Base-by-base conservation (phyloP, 2,113 vertebrate species). In the Malurus cyaneus region DNA sequence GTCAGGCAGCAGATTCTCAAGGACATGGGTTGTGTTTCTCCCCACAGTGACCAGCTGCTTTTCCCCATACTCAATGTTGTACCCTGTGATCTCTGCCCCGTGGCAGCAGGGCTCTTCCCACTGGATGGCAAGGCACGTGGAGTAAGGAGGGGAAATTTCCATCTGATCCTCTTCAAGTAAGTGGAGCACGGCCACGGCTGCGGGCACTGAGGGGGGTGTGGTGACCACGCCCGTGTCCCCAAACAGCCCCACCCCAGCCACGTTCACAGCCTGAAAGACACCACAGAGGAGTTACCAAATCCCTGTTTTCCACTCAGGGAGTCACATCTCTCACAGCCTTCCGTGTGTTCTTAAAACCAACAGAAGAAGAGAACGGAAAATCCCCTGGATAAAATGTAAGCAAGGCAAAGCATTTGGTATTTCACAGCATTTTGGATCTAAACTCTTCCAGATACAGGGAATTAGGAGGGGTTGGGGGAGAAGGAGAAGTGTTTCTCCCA, bases 1-100 rank as follows among this genome's bases (percentile, higher is more conserved):
- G 81, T 98, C 98, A 52, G 98, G 98, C 67, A 98, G 97, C 65
- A 98, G 96, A 59, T 98, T 97, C 93, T 98, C 97, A 76, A 98
- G 95, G 74, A 98, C 62, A 41, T 96, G 97, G 89, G 96, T 97
- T 17, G 97, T 98, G 44, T 52, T 97, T 89, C 94, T 97, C 14
- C 91, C 96, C 10, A 98, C 93, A 71, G 96, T 95, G 21, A 98
- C 74, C 32, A 97, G 93, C 87, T 98, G 98, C 83, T 98, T 98
- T 9, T 98, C 98, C 76, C 98, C 98, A 74, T 98, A 98, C 47
- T 98, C 98, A 31, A 98, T 98, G n/a, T 98, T 98, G 93, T 98
- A 98, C 15, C 97, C 98, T 31, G 96, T 97, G 94, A 98, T 96
- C 74, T 98, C 98, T 67, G 98, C 96, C 42, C 98, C 98, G 5